phyloP scores from a whole-genome alignment of 1,140 invertebrate species.

The Eumaeus atala region DNA sequence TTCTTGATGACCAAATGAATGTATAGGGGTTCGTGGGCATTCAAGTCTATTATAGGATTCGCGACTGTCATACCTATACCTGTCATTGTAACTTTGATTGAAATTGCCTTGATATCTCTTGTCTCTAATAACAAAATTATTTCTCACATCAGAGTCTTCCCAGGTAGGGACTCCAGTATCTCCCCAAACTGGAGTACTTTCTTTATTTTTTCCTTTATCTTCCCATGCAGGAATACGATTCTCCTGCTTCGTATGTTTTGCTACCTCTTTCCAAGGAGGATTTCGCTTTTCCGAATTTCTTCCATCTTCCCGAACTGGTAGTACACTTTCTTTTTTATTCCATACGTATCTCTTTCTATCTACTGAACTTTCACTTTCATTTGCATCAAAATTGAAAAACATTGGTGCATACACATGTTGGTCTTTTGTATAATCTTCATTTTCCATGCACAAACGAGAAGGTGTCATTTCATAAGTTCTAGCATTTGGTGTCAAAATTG shows the following conservation, averaged over 20 bases:
- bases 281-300: constrained; percentile 5
- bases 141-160: constrained; percentile 13
- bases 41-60: constrained; percentile 38
- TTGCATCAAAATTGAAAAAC: constrained; percentile 29
- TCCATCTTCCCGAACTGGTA: constrained; percentile 28
- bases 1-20: constrained; percentile 41
- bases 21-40: constrained; percentile 40
- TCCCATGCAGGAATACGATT: constrained; percentile 27
- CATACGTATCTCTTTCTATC: constrained; percentile 21
- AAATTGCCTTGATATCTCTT: constrained; percentile 20
- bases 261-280: neutral
- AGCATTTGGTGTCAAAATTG: constrained; percentile 26
- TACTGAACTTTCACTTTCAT: constrained; percentile 30
- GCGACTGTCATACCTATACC: constrained; percentile 26
- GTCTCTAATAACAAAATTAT: constrained; percentile 14
- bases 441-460: constrained; percentile 36
- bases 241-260: constrained; percentile 15
- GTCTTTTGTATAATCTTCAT: constrained; percentile 30
- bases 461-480: constrained; percentile 44
- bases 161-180: constrained; percentile 11
- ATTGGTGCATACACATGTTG: constrained; percentile 54
- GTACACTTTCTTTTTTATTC: constrained; percentile 21
- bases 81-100: constrained; percentile 21
- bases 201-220: constrained; percentile 12
- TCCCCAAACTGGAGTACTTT: too few relatives aligned